Base-by-base conservation (phyloP, 2,113 vertebrate genomes). In the rabbit (Oryctolagus cuniculus) region DNA sequence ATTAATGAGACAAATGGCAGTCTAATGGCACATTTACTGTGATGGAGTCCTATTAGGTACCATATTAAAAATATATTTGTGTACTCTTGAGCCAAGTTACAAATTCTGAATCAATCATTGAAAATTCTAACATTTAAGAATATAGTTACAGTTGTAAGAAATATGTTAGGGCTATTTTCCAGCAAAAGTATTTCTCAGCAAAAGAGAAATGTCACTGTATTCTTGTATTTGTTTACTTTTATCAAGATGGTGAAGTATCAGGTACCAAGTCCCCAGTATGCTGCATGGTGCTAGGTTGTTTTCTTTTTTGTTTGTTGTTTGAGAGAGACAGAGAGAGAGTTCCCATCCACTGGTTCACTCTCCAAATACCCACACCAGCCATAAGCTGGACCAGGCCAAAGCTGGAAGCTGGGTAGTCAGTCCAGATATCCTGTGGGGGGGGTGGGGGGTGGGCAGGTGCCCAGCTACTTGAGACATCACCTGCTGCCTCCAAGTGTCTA, bases 31-130 rank as follows among this genome's bases (percentile, higher is more conserved):
- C 27, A 15, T 82, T 78, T 86, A 51, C 67, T 88, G 1, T 51
- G 31, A 21, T 81, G 31, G 6, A 75, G 53, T 95, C 44, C n/a
- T 36, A 6, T 66, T 90, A 17, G 25, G 25, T 53, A 13, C 10
- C 89, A 90, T 61, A 58, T 89, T 78, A 44, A 44, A 79, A 44
- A 13, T 78, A 21, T 86, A 70, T 29, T 89, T 87, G n/a, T 87
- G 36, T 67, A 93, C 9, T 3, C 34, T 74, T 89, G 38, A 95
- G 78, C 83, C 69, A 89, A 85, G 82, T 70, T 36, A 64, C 79
- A 81, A 69, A 81, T 79, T 95, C n/a, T 31, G 22, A 84, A 83
- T 79, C 72, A 96, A 67, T 89, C n/a, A 90, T 34, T 38, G 72
- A 90, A 90, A 92, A 77, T 83, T 70, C 38, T 95, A 44, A 44